Percentiles rank a stretch among this genome's conserved stretches.
Conservation (phyloP, 92 coral and sea anemone species). For the Porites divaricata region DNA sequence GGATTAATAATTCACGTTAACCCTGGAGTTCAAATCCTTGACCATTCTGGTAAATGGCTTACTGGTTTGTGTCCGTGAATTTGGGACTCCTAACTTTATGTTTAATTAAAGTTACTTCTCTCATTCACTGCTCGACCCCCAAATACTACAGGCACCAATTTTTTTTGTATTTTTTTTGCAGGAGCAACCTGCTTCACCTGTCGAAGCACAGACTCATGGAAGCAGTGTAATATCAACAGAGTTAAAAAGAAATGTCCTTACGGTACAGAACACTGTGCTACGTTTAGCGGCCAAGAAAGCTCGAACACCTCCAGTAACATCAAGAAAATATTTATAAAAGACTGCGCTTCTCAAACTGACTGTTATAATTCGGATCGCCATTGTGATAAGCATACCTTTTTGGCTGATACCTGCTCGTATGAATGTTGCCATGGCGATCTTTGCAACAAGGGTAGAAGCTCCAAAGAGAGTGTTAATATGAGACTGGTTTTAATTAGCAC, state of each 20-base stretch:
- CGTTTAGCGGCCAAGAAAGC: neutral
- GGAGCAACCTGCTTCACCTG: slow-evolving; percentile 26
- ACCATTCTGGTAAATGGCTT: no score
- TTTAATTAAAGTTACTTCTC: no score
- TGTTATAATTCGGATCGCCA: neutral
- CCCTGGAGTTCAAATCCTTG: no score
- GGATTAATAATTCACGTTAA: no score
- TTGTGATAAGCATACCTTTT: slow-evolving; percentile 4
- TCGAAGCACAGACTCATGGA: slow-evolving; percentile 31
- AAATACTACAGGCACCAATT: no score
- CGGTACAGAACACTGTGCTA: slow-evolving; percentile 18
- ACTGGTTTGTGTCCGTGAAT: no score
- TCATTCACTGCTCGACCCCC: no score
- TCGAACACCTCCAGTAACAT: neutral
- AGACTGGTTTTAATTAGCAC: neutral
- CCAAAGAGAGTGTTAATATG: neutral
- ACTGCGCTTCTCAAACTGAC: slow-evolving; percentile 10
- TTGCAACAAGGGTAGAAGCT: slow-evolving; percentile 12
- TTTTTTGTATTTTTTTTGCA: neutral
- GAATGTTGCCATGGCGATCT: slow-evolving; percentile 34
- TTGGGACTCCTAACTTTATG: no score
- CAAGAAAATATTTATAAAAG: slow-evolving; percentile 11
- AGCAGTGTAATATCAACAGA: slow-evolving; percentile 20
- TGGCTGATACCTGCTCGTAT: neutral
- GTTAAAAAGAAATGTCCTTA: slow-evolving; percentile 21